These are phyloP conservation scores for Leptoclinus maculatus DNA, from an alignment of 2,797 vertebrate genomes.

Conservation along the genomic window DNA sequence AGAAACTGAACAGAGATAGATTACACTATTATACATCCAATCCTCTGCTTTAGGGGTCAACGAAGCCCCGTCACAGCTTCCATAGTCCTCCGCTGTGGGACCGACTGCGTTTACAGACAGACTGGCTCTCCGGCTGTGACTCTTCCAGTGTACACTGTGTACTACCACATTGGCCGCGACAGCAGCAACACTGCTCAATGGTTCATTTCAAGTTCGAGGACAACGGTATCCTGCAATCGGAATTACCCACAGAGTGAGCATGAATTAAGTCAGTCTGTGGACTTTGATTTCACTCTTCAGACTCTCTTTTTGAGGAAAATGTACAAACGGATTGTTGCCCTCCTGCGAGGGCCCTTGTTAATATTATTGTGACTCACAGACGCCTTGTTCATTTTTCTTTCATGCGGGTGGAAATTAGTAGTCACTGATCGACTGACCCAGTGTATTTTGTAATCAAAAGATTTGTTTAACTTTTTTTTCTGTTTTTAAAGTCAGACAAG, in stretches of 20 bases:
- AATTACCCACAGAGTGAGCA: conserved; percentile 48
- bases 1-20: conserved; percentile 99
- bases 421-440: conserved; percentile 58
- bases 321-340: conserved; percentile 25
- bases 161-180: conserved; percentile 64
- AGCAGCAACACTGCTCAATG: conserved; percentile 57
- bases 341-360: conserved; percentile 50
- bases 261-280: conserved; percentile 50
- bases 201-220: conserved; percentile 88
- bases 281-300: conserved; percentile 46
- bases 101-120: conserved; percentile 64
- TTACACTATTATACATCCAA: conserved; percentile 99
- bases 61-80: conserved; percentile 52
- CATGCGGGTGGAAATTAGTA: conserved; percentile 37
- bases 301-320: conserved; percentile 18
- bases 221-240: conserved; percentile 54
- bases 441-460: conserved; percentile 79
- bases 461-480: conserved; percentile 50
- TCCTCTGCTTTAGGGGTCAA: conserved; percentile 89
- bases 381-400: conserved; percentile 56
- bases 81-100: conserved; percentile 51
- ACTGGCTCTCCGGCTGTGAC: conserved; percentile 51
- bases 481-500: conserved; percentile 59
- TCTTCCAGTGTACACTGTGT: conserved; percentile 57
- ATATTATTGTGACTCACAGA: conserved; percentile 57